Conservation (phyloP, 2,888 invertebrate genomes). For the Pristionchus arcanus region DNA sequence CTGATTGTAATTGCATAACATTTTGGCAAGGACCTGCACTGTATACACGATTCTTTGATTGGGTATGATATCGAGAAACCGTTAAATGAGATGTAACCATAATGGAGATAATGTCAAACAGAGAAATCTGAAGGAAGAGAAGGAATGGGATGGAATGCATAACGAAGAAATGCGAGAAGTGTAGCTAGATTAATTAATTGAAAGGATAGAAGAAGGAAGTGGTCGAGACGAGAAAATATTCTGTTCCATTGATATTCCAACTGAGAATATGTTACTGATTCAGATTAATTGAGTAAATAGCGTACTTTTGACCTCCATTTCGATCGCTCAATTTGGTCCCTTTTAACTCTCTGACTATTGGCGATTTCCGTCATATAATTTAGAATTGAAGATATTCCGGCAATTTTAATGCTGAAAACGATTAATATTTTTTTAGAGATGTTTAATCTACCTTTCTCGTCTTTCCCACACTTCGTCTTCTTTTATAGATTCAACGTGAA, state of each 20-base stretch:
- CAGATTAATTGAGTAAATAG: not conserved
- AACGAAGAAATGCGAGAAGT: conserved; percentile 73
- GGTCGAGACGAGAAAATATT: conserved; percentile 74
- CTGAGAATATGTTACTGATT: conserved; percentile 60
- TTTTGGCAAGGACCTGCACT: not conserved
- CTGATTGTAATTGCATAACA: not conserved
- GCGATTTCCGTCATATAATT: conserved; percentile 69
- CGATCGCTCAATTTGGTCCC: conserved; percentile 69
- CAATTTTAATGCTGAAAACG: conserved; percentile 45
- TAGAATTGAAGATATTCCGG: conserved; percentile 63
- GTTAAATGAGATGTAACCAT: not conserved
- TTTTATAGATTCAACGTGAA: not conserved
- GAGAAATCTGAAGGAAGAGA: conserved; percentile 71
- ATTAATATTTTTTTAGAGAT: not conserved
- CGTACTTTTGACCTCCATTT: conserved; percentile 59
- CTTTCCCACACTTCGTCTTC: conserved; percentile 20
- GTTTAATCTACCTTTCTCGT: not conserved
- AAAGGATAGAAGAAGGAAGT: conserved; percentile 74
- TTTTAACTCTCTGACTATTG: conserved; percentile 68
- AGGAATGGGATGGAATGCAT: conserved; percentile 73
- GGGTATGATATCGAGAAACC: not conserved
- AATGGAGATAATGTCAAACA: conserved; percentile 50
- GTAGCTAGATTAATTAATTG: conserved; percentile 73
- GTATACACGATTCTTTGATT: not conserved
- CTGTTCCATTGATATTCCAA: conserved; percentile 77